Evolutionary conservation across 2,888 invertebrate genomes (phyloP).

Genomic region (Himalopsyche japonica): DNA sequence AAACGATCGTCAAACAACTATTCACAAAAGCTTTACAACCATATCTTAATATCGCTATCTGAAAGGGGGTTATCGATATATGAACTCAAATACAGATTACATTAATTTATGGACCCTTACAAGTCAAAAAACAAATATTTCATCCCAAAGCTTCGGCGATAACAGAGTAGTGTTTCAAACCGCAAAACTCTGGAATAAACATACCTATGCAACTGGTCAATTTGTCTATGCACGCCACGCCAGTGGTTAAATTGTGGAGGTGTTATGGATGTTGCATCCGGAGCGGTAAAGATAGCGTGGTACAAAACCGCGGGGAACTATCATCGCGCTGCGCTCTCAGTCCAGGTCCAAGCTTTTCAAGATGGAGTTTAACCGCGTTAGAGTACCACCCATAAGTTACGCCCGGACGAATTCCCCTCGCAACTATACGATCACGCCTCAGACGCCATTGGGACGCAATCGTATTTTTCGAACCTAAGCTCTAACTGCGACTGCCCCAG

Average conservation of each 20-base stretch:
- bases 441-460: background rate
- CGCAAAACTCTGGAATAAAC: no score
- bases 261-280: background rate
- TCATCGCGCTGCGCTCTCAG: background rate
- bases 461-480: background rate
- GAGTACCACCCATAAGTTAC: background rate
- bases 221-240: background rate
- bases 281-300: background rate
- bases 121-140: no score
- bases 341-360: background rate
- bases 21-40: no score
- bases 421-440: background rate
- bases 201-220: no score
- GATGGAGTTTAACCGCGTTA: background rate
- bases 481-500: background rate
- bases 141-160: no score
- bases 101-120: no score
- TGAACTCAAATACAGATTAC: no score
- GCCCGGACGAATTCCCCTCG: background rate
- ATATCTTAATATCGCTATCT: no score
- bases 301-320: background rate
- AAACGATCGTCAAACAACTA: no score
- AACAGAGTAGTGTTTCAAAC: no score
- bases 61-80: no score
- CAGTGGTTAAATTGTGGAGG: background rate